Percentiles rank a stretch among this genome's conserved stretches.
Conservation (phyloP, 1,140 invertebrate species). For the Procambarus virginalis region DNA sequence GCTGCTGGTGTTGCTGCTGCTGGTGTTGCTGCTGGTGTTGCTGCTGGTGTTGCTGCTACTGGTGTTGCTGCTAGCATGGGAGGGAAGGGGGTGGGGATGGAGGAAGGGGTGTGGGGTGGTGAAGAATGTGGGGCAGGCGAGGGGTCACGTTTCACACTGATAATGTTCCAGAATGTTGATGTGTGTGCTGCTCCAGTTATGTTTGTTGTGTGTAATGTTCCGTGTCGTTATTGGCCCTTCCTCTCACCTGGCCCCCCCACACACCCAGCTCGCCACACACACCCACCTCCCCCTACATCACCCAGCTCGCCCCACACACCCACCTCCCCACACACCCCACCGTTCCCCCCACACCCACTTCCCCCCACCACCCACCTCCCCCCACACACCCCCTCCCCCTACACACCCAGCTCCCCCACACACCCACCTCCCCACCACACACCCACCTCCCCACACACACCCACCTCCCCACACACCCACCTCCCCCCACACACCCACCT, state of each 20-base stretch:
- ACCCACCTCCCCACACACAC: not conserved
- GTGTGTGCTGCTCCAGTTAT: constrained; percentile 15
- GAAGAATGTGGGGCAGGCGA: not conserved
- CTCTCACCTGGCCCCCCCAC: not conserved
- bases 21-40: no score
- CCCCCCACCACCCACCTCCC: no score
- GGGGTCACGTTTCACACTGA: not conserved
- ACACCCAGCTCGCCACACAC: not conserved
- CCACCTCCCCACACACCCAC: not conserved
- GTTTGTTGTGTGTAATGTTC: constrained; percentile 38
- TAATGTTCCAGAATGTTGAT: constrained; percentile 33
- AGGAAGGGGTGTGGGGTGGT: not conserved
- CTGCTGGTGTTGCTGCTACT: no score
- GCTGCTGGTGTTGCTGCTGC: no score
- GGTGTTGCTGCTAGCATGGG: no score
- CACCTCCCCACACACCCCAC: not conserved
- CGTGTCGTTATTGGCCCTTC: not conserved
- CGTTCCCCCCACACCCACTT: not conserved
- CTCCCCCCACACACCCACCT: no score
- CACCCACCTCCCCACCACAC: not conserved
- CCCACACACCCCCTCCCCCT: no score
- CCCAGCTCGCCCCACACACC: not conserved
- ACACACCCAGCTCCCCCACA: no score
- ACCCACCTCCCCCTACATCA: no score
- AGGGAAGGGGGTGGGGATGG: not conserved